A percentile compares a stretch with the other conserved stretches of the same genome.
phyloP scores from a whole-genome alignment of 2,797 vertebrate species.

The Thalassophryne amazonica region DNA sequence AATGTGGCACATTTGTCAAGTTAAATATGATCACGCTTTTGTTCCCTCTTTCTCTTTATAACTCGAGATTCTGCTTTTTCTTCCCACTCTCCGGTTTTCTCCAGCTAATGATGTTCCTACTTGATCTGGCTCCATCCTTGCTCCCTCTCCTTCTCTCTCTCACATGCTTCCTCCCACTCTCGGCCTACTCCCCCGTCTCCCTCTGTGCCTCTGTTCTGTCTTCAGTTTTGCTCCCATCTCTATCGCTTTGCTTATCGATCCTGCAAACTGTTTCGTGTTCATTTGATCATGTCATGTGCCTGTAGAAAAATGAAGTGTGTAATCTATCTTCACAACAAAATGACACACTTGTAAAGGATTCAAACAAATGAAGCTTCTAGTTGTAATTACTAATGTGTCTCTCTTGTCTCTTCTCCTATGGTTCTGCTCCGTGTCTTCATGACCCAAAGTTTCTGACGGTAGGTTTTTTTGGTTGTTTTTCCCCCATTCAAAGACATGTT shows the following conservation, averaged over 20 bases:
- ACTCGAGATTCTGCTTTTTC: no score
- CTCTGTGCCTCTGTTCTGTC: constrained; percentile 2
- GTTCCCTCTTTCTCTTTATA: constrained; percentile 24
- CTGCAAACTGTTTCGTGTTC: background rate
- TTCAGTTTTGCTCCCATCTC: constrained; percentile 4
- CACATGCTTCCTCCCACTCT: constrained; percentile 52
- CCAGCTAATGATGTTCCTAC: constrained; percentile 45
- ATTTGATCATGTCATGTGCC: constrained; percentile 16
- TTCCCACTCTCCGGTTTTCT: constrained; percentile 23
- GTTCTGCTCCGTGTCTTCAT: constrained; percentile 1
- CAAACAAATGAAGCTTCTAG: background rate
- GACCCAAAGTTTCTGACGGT: constrained; percentile 86
- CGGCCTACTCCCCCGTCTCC: constrained; percentile 9
- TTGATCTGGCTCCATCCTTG: constrained; percentile 39
- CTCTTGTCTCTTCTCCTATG: constrained; percentile 18
- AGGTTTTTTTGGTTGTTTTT: constrained; percentile 66
- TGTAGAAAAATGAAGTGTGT: constrained; percentile 6
- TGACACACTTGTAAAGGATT: background rate
- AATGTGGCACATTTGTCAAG: constrained; percentile 5
- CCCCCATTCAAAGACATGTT: background rate
- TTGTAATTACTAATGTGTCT: constrained; percentile 27
- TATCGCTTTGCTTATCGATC: constrained; percentile 18
- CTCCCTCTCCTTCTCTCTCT: constrained; percentile 9
- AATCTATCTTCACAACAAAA: background rate
- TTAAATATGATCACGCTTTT: constrained; percentile 15